Evolutionary conservation across 2,888 invertebrate species (phyloP).

Genomic region (Brenthis hecate): DNA sequence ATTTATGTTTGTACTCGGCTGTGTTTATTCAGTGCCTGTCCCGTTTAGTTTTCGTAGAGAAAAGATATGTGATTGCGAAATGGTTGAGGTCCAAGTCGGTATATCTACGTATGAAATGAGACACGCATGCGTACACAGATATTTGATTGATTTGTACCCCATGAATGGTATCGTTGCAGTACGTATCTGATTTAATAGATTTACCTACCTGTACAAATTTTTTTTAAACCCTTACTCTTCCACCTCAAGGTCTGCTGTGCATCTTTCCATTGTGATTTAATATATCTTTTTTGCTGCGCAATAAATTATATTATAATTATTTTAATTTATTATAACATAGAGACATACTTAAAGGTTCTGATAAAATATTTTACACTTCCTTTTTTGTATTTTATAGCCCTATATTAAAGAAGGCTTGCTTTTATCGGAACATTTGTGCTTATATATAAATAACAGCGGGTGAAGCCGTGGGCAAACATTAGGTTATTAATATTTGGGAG

Average conservation of each 20-base stretch:
- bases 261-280: too few relatives aligned
- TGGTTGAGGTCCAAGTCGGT: constrained; percentile 67
- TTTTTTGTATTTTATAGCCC: too few relatives aligned
- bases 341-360: too few relatives aligned
- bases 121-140: constrained; percentile 67
- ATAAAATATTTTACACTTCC: too few relatives aligned
- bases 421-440: too few relatives aligned
- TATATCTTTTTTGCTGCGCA: too few relatives aligned
- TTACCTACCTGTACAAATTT: neutral
- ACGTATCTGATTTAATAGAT: constrained; percentile 22
- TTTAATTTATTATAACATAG: too few relatives aligned
- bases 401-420: too few relatives aligned
- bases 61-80: constrained; percentile 72
- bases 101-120: constrained; percentile 70
- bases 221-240: neutral
- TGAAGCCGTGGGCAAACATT: too few relatives aligned
- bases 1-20: constrained; percentile 66
- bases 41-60: constrained; percentile 66
- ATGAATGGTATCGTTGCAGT: constrained; percentile 66
- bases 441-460: too few relatives aligned
- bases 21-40: constrained; percentile 60
- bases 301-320: too few relatives aligned
- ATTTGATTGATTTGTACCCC: constrained; percentile 56
- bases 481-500: too few relatives aligned
- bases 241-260: neutral